A percentile compares a stretch with the other conserved stretches of the same genome.
phyloP scores from a whole-genome alignment of 2,888 invertebrate species.

The Macrosoma leucophasiata region DNA sequence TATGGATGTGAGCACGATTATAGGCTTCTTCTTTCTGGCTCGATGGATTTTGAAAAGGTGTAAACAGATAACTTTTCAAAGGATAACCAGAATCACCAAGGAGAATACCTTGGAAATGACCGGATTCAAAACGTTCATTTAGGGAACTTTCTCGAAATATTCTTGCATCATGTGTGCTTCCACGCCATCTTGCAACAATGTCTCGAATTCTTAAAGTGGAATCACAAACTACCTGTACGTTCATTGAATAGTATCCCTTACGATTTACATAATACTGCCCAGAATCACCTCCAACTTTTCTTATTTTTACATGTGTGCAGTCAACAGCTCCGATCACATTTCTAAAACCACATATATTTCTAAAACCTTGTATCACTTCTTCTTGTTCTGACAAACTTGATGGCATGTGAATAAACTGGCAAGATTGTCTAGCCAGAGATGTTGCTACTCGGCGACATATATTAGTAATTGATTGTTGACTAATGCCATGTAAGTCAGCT shows the following conservation, averaged over 20 bases:
- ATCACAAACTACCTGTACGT: slow-evolving; percentile 20
- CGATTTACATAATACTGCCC: slow-evolving; percentile 20
- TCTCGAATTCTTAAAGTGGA: slow-evolving; percentile 23
- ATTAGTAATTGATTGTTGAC: slow-evolving; percentile 17
- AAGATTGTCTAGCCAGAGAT: slow-evolving; percentile 13
- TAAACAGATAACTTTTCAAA: slow-evolving; percentile 21
- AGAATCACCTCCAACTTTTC: slow-evolving; percentile 13
- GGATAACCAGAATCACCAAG: slow-evolving; percentile 24
- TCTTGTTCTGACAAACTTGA: slow-evolving; percentile 11
- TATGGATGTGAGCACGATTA: slow-evolving; percentile 20
- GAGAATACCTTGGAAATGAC: slow-evolving; percentile 17
- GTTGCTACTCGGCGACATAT: slow-evolving; percentile 20
- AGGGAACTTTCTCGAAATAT: slow-evolving; percentile 19
- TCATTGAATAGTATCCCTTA: slow-evolving; percentile 22
- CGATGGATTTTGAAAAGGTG: slow-evolving; percentile 13
- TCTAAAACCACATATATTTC: slow-evolving; percentile 15
- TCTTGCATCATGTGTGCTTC: slow-evolving; percentile 24
- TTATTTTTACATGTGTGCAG: slow-evolving; percentile 20
- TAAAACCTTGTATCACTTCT: slow-evolving; percentile 15
- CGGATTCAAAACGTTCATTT: slow-evolving; percentile 14
- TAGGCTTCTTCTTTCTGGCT: slow-evolving; percentile 19
- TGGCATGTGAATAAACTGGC: slow-evolving; percentile 21
- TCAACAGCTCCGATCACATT: slow-evolving; percentile 20
- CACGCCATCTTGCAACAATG: slow-evolving; percentile 26
- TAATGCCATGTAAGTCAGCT: slow-evolving; percentile 17